Evolutionary conservation across 2,797 vertebrate species (phyloP), one percentile per base, ranked within the genome.

Genomic region (Otus scops): DNA sequence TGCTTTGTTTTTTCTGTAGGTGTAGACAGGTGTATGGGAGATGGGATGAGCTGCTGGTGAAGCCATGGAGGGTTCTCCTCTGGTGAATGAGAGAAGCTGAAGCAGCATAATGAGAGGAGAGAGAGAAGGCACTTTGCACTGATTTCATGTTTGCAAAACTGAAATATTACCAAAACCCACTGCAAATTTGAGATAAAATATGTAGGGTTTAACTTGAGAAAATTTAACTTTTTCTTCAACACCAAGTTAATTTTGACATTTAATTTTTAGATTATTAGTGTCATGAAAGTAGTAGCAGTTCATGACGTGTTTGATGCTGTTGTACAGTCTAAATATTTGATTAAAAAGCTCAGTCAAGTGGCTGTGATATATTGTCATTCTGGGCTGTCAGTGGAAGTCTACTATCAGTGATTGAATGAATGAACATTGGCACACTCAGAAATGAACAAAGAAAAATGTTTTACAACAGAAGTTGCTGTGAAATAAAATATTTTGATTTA

Each of bases 11-110:
- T 91, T 82, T 69, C 70, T 53, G 0, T 10, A 36, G 24, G 7
- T 16, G 3, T 67, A 34, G 39, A 45, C 6, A 34, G 56, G 50
- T 0, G 0, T 47, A 0, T 13, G 18, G 38, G 57, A 47, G 41
- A 21, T 27, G 23, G 36, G 11, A 38, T 59, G 69, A 92, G 24
- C 27, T 85, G 10, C 27, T 61, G 16, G 10, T 74, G 11, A 60
- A 70, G 43, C 38, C 21, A 1, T 39, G 32, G 34, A 69, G 7
- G 5, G 9, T 60, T 87, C 34, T 27, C 11, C 38, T 47, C 20
- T 34, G 27, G 13, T 68, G 18, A 45, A 36, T 63, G n/a, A 85
- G 13, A 65, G 30, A 63, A 65, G 24, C 18, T 89, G 53, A 86
- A 74, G 19, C 50, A 88, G 41, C n/a, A 13, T 32, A 41, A 20